Evolutionary conservation across 2,113 vertebrate species (phyloP), one percentile per base, ranked within the genome.

Genomic region (Ochotona princeps): DNA sequence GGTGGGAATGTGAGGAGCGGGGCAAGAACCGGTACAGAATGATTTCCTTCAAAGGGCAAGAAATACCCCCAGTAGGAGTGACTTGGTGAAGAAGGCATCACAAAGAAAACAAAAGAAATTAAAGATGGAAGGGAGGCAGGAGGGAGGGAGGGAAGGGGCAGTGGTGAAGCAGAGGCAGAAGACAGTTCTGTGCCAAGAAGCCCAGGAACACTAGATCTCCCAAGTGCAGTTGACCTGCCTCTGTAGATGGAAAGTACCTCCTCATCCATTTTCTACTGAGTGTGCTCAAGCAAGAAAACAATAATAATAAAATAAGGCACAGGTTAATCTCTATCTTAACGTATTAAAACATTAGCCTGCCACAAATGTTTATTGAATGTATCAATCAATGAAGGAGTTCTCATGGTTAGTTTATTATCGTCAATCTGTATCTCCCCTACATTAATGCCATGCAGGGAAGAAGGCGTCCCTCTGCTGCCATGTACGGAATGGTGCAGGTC

Each of bases 211-310:
- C 0, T 2, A 86, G 25, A 91, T 26, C 57, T 30, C 1, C 0
- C 4, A 79, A 54, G 2, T 38, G 66, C 4, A 1, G 12, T n/a
- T 73, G 30, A 30, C 61, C 12, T 94, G 61, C 20, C 20, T 79
- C 15, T 47, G 1, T 47, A 32, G 20, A 28, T 80, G 28, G 87
- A 73, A n/a, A 8, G 44, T 63, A 13, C 8, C 66, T 61, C 57
- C 47, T 89, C 44, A 78, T 73, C 17, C 32, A 65, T 85, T 95
- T 95, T 95, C 81, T 73, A 90, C 66, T 85, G 30, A 83, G 25
- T 79, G 28, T 89, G 17, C 76, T 92, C 61, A 92, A 87, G 76
- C 30, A 89, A 95, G 92, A 80, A 87, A 84, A 87, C 73, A 87
- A 84, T 78, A 96, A 92, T 69, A 91, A 83, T 74, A 94, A 61